phyloP scores from a whole-genome alignment of 2,888 invertebrate species.

The Crossocerus cetratus region DNA sequence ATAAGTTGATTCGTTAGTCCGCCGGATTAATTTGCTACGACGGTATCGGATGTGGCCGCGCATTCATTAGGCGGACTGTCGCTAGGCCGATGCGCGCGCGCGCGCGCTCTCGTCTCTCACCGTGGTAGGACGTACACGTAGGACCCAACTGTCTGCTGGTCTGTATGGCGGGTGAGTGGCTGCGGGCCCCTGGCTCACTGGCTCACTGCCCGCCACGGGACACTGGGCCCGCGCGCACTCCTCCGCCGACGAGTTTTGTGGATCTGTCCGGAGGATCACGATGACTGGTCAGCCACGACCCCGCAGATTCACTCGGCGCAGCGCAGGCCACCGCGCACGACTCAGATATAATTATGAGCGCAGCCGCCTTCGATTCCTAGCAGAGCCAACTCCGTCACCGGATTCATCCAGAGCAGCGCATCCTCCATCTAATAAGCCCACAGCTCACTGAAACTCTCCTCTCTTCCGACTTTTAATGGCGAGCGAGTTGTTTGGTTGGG shows the following conservation, averaged over 20 bases:
- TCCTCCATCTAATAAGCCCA: not conserved
- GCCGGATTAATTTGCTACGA: conserved; percentile 71
- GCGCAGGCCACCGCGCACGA: too few species aligned
- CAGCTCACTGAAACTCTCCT: not conserved
- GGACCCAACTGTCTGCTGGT: conserved; percentile 8
- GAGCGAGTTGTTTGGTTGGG: not conserved
- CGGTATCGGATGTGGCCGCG: conserved; percentile 62
- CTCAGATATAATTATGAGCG: conserved; percentile 24
- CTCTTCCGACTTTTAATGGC: not conserved
- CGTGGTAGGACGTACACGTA: conserved; percentile 20
- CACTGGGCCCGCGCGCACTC: conserved; percentile 8
- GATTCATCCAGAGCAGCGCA: not conserved
- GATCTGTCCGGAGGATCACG: conserved; percentile 31
- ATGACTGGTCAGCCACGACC: conserved; percentile 21
- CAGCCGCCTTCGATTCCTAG: not conserved
- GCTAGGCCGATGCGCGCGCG: conserved; percentile 28
- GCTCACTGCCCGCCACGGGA: too few species aligned
- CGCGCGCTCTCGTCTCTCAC: conserved; percentile 23
- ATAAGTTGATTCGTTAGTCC: conserved; percentile 73
- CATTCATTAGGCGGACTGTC: conserved; percentile 67
- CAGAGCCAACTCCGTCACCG: not conserved
- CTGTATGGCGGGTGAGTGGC: conserved; percentile 20
- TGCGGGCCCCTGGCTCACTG: conserved; percentile 5
- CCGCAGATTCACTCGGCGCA: conserved; percentile 17
- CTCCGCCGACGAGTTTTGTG: conserved; percentile 40